A percentile compares a stretch with the other conserved stretches of the same genome.
These are phyloP conservation scores for Corythoichthys intestinalis DNA, from an alignment of 2,113 vertebrate genomes.

Conservation along the genomic window DNA sequence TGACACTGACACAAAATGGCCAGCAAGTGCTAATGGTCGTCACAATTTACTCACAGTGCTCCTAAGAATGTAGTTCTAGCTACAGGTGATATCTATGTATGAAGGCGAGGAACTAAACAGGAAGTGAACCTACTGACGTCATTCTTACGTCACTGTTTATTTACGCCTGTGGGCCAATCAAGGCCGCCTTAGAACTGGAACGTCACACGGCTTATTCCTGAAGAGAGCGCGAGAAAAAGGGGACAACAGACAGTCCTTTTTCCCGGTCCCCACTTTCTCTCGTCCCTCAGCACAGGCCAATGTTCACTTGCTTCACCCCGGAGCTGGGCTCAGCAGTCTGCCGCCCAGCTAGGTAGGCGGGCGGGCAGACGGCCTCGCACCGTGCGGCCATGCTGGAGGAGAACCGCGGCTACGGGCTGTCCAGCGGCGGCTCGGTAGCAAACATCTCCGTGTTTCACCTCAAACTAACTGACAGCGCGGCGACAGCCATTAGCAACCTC, in stretches of 20 bases:
- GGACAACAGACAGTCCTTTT: background rate
- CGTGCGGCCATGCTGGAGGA: constrained; percentile 76
- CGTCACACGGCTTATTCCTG: constrained; percentile 56
- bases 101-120: constrained; percentile 1
- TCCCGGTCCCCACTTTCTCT: background rate
- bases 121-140: constrained; percentile 42
- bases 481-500: constrained; percentile 80
- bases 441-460: constrained; percentile 85
- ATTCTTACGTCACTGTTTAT: constrained; percentile 44
- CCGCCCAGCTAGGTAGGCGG: background rate
- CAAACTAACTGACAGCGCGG: constrained; percentile 89
- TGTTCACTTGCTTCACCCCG: constrained; percentile 19
- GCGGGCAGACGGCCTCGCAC: background rate
- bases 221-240: constrained; percentile 54
- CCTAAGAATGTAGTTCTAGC: too few species aligned
- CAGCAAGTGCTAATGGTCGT: too few species aligned
- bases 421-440: constrained; percentile 72
- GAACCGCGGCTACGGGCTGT: constrained; percentile 82
- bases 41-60: too few species aligned
- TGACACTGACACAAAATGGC: too few species aligned
- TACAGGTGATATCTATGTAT: too few species aligned
- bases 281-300: background rate
- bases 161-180: constrained; percentile 55
- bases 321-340: background rate
- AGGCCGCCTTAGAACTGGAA: constrained; percentile 33